phyloP scores from a whole-genome alignment of 2,888 invertebrate genomes.

The Acrocera orbiculus region DNA sequence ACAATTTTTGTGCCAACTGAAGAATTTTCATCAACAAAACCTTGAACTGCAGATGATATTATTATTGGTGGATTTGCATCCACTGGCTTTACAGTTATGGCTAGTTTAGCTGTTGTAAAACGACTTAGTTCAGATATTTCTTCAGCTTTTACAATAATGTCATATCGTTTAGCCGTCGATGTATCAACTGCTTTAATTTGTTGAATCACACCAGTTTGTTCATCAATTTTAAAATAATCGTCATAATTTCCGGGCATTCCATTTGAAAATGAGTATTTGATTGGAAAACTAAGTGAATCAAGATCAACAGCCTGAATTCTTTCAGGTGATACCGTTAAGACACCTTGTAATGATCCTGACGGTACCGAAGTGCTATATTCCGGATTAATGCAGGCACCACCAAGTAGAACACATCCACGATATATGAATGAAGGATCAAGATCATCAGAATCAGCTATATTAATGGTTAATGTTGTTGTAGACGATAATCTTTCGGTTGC shows the following conservation, averaged over 20 bases:
- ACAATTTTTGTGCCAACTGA: conserved; percentile 66
- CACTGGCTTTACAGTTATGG: conserved; percentile 66
- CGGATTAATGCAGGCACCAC: conserved; percentile 73
- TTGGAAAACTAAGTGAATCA: conserved; percentile 71
- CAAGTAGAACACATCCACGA: conserved; percentile 63
- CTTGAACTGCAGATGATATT: conserved; percentile 49
- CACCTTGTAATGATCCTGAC: conserved; percentile 59
- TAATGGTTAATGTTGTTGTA: conserved; percentile 69
- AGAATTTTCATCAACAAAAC: conserved; percentile 71
- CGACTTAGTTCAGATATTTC: conserved; percentile 62
- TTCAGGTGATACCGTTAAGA: conserved; percentile 67
- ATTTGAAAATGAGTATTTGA: conserved; percentile 63
- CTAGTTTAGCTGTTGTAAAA: conserved; percentile 66
- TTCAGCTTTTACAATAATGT: conserved; percentile 70
- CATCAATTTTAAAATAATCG: conserved; percentile 70
- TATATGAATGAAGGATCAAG: conserved; percentile 83
- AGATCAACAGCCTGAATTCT: conserved; percentile 81
- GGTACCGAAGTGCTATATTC: conserved; percentile 69
- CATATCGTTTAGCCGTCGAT: conserved; percentile 58
- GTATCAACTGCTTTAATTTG: conserved; percentile 69
- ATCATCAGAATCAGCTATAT: conserved; percentile 76
- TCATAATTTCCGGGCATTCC: conserved; percentile 61
- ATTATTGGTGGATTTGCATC: conserved; percentile 74
- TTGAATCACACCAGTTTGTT: conserved; percentile 59
- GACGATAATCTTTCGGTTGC: conserved; percentile 57